Base-by-base conservation (phyloP, 2,888 invertebrate genomes). In the Sepioteuthis lessoniana region DNA sequence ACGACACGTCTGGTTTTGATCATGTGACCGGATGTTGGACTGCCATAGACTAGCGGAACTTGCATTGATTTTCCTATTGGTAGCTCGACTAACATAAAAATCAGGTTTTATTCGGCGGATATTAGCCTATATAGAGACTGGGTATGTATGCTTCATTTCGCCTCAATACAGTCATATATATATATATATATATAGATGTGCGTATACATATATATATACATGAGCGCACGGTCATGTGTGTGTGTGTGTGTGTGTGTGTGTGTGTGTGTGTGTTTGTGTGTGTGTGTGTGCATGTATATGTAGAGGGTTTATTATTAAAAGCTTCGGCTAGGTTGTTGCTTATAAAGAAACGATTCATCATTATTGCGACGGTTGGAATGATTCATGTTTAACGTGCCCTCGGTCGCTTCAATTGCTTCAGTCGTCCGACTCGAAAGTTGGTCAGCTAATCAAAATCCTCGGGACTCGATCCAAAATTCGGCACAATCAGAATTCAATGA, bases 31-130 rank as follows among this genome's bases (percentile, higher is more conserved):
- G 76, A 76, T 76, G 76, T 35, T 76, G 35, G 35, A 76, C 76
- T 35, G 76, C 76, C 76, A 76, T n/a, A 76, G 76, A 76, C n/a
- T n/a, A 76, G 76, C 76, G 76, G 76, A 76, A 76, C 76, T 76
- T n/a, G 76, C 76, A 76, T 76, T 76, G 76, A 76, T 76, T 76
- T 76, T 76, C 76, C 76, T 35, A 76, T 76, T 76, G 76, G 76
- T 35, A 76, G 76, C 35, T n/a, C n/a, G 76, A 76, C 76, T 13
- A 76, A 76, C 76, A 76, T 25, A 76, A 76, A 76, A 76, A 76
- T 76, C 8, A 76, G 76, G n/a, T 76, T 76, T 76, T 76, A 76
- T 76, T 76, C 76, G 76, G 35, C 76, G 76, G 76, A 76, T 76
- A 76, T 76, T 76, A 76, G 76, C 76, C 13, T 76, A 76, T 76